Conservation (phyloP, 2,113 vertebrate genomes). For the Cyprinus carpio region DNA sequence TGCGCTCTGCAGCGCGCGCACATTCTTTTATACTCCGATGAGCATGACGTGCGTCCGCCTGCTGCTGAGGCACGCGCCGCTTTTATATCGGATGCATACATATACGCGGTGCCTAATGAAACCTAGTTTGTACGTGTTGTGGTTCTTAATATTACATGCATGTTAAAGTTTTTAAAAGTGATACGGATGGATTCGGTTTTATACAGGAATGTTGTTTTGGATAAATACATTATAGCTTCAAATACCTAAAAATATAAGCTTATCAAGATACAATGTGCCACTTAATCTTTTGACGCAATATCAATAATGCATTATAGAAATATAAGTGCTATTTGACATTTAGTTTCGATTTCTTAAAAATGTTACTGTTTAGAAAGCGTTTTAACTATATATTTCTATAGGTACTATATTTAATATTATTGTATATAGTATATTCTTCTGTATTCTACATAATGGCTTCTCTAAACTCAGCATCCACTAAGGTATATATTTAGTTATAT, state of each 20-base stretch:
- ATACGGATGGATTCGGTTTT: background rate
- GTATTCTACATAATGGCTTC: too few relatives aligned
- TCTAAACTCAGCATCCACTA: too few relatives aligned
- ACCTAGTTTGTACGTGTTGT: background rate
- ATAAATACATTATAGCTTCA: background rate
- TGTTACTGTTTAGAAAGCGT: too few relatives aligned
- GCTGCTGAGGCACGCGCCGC: background rate
- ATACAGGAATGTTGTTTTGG: background rate
- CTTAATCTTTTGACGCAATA: background rate
- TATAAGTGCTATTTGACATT: background rate
- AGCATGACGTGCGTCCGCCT: slow-evolving; percentile 62
- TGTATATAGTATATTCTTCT: too few relatives aligned
- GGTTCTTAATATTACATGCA: background rate
- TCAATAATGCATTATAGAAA: background rate
- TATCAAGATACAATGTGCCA: background rate
- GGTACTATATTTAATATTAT: too few relatives aligned
- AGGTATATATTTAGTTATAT: too few relatives aligned
- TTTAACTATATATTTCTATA: too few relatives aligned
- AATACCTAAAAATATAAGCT: background rate
- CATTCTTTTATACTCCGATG: slow-evolving; percentile 68
- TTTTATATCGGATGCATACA: background rate
- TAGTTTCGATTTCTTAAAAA: background rate
- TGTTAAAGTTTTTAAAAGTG: background rate
- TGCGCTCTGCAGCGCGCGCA: slow-evolving; percentile 57
- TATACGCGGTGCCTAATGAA: background rate